Evolutionary conservation across 2,797 vertebrate genomes (phyloP).

Genomic region (Channallabes apus): DNA sequence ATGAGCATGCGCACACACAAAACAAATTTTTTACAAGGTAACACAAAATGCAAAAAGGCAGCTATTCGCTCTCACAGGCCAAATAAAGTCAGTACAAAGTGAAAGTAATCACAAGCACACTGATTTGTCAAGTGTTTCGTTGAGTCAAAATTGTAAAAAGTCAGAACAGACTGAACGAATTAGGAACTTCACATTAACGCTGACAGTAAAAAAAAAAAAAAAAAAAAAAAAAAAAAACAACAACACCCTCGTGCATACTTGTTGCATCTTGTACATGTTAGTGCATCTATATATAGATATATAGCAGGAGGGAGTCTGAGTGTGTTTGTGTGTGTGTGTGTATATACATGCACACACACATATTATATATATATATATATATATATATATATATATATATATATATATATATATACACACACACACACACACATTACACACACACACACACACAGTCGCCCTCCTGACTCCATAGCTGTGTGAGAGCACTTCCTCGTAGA

Average conservation of each 20-base stretch:
- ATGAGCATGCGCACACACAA: not conserved
- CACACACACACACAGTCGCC: constrained; percentile 81
- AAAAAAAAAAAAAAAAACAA: not conserved
- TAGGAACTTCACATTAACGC: not conserved
- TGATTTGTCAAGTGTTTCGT: too few relatives aligned
- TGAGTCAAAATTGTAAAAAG: not conserved
- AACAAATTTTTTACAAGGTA: too few relatives aligned
- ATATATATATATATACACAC: too few relatives aligned
- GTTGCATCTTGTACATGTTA: not conserved
- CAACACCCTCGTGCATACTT: not conserved
- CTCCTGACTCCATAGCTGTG: constrained; percentile 94
- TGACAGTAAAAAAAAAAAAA: too few relatives aligned
- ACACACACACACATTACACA: too few relatives aligned
- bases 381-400: too few relatives aligned
- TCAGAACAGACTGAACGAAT: too few relatives aligned
- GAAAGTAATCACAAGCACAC: not conserved
- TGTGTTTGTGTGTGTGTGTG: too few relatives aligned
- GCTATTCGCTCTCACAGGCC: not conserved
- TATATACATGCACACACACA: constrained; percentile 61
- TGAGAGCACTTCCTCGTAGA: constrained; percentile 92
- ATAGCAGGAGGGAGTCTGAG: too few relatives aligned
- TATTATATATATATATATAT: too few relatives aligned
- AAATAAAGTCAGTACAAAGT: not conserved
- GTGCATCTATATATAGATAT: not conserved
- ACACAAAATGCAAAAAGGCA: not conserved